Evolutionary conservation across 2,888 invertebrate species (phyloP), one percentile per base, ranked within the genome.

Genomic region (Xanthorhoe designata): DNA sequence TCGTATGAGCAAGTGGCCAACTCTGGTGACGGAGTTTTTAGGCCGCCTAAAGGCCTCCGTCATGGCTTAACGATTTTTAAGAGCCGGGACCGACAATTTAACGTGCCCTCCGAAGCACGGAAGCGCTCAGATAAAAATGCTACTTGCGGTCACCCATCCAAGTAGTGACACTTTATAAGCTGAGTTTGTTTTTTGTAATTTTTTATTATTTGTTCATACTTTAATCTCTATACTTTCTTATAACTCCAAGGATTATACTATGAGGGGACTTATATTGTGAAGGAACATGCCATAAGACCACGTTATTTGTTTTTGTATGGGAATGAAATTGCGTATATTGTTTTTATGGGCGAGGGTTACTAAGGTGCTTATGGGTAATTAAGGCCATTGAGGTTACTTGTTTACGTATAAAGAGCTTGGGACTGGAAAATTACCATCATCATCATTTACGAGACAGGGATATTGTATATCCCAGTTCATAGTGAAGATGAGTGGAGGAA

Each of bases 301-400:
- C 15, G 24, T 67, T 67, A 63, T 67, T 66, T 66, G 60, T 63
- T 63, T 67, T 67, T 67, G 59, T 67, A 63, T 63, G 63, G 38
- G 51, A 49, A 13, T 29, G 47, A 56, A 67, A 60, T 63, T 60
- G 59, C 55, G 52, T 66, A 54, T 66, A 64, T 59, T 62, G 54
- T 47, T 63, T 67, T 67, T 60, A 62, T 60, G 55, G 32, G 50
- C 9, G 8, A 15, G 47, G 57, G 15, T 24, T 47, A 58, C 18
- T 38, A 55, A 9, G 42, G 49, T 60, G 56, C 32, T 57, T 56
- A 51, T 15, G 19, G 17, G 29, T 51, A 55, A 62, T 62, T 62
- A 54, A 47, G 47, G 50, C 53, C n/a, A 29, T 17, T n/a, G n/a
- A 4, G 45, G 47, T 15, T 15, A 45, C 47, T 52, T 29, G 52